Conservation (phyloP, 1,140 invertebrate species). For the Diabrotica virgifera region DNA sequence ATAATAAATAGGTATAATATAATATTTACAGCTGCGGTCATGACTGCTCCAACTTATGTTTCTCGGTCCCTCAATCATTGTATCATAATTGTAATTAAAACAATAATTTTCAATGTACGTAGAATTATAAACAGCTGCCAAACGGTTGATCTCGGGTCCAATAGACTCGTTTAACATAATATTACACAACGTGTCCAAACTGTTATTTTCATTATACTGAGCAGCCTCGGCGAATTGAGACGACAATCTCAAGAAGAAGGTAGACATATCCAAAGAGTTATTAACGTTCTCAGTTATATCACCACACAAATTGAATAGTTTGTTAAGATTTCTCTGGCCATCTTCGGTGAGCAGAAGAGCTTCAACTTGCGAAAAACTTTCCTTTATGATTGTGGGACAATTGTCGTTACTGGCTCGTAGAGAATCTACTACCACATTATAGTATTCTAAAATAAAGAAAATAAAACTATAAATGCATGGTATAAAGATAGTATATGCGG, state of each 20-base stretch:
- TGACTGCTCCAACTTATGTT: slow-evolving; percentile 66
- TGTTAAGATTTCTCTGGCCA: slow-evolving; percentile 61
- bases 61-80: slow-evolving; percentile 70
- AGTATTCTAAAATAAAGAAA: slow-evolving; percentile 78
- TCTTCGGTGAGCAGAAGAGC: slow-evolving; percentile 58
- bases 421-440: slow-evolving; percentile 67
- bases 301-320: slow-evolving; percentile 75
- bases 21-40: slow-evolving; percentile 64
- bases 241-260: slow-evolving; percentile 77
- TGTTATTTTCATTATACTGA: slow-evolving; percentile 95
- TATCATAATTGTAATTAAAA: slow-evolving; percentile 78
- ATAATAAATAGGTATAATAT: too few species aligned
- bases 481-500: too few species aligned
- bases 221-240: slow-evolving; percentile 80
- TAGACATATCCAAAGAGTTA: slow-evolving; percentile 70
- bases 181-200: slow-evolving; percentile 74
- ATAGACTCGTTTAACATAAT: slow-evolving; percentile 66
- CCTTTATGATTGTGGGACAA: slow-evolving; percentile 63
- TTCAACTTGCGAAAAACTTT: slow-evolving; percentile 64
- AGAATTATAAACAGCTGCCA: slow-evolving; percentile 74
- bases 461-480: too few species aligned
- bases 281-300: slow-evolving; percentile 63
- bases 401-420: slow-evolving; percentile 59
- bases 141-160: slow-evolving; percentile 63
- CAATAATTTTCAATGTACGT: too few species aligned